Conservation (phyloP, 2,113 vertebrate species). For the Periophthalmodon schlosseri region DNA sequence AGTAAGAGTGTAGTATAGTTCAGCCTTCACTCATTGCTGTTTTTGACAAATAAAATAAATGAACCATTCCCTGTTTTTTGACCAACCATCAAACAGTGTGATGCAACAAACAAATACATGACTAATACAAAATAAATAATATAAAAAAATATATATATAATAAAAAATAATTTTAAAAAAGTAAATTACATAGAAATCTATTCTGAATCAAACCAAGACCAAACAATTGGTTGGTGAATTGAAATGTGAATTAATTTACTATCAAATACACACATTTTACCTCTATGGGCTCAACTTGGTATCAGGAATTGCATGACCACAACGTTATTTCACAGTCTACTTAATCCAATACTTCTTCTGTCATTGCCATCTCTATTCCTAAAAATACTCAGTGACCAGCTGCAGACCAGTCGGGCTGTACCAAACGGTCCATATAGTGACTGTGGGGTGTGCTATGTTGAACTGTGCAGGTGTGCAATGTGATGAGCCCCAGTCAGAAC, state of each 20-base stretch:
- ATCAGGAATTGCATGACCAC: neutral
- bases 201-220: neutral
- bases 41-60: neutral
- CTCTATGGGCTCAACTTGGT: neutral
- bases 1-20: too few relatives aligned
- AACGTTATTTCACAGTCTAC: neutral
- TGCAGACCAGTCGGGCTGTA: neutral
- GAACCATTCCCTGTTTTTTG: too few relatives aligned
- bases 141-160: too few relatives aligned
- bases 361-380: neutral
- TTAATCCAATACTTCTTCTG: neutral
- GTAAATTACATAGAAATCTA: neutral
- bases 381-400: neutral
- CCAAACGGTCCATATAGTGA: neutral
- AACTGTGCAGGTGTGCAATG: slow-evolving; percentile 87
- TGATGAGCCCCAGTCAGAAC: slow-evolving; percentile 97
- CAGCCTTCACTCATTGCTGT: too few relatives aligned
- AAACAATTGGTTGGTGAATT: neutral
- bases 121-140: too few relatives aligned
- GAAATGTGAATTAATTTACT: neutral
- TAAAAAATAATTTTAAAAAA: too few relatives aligned
- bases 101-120: too few relatives aligned
- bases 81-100: too few relatives aligned
- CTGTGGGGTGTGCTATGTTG: neutral
- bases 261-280: neutral